These are phyloP conservation scores for Donacobius atricapilla DNA, from an alignment of 2,113 vertebrate species.

Conservation along the genomic window DNA sequence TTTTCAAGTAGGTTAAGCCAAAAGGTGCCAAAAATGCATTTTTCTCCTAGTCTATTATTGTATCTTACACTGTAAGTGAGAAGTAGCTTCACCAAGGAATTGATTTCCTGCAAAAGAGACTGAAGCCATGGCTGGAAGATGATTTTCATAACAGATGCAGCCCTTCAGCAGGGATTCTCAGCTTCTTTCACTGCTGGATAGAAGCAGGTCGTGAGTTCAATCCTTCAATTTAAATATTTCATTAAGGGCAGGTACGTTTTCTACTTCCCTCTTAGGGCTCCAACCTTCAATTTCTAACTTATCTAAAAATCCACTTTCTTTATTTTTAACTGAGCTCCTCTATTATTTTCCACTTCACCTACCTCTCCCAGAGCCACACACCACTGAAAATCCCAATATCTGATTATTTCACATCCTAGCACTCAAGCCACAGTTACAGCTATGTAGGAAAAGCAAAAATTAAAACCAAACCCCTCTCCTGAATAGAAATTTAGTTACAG, in stretches of 20 bases:
- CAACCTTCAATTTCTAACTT: background rate
- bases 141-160: conserved; percentile 58
- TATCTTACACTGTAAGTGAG: conserved; percentile 67
- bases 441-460: background rate
- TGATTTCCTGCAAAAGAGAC: conserved; percentile 54
- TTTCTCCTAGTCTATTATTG: conserved; percentile 65
- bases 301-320: background rate
- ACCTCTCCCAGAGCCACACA: background rate
- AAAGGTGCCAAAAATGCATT: conserved; percentile 67
- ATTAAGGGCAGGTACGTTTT: conserved; percentile 17
- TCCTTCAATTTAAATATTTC: conserved; percentile 50
- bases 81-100: conserved; percentile 64
- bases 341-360: background rate
- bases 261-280: background rate
- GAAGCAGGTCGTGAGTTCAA: conserved; percentile 47
- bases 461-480: background rate
- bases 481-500: background rate
- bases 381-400: background rate
- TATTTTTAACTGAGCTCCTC: background rate
- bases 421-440: background rate
- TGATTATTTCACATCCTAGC: background rate
- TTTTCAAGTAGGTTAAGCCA: conserved; percentile 69
- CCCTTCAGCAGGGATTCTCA: conserved; percentile 57
- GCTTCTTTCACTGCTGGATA: conserved; percentile 50
- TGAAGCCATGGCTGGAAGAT: conserved; percentile 46